Conservation (phyloP, 2,113 vertebrate genomes). For the Isichthys henryi region DNA sequence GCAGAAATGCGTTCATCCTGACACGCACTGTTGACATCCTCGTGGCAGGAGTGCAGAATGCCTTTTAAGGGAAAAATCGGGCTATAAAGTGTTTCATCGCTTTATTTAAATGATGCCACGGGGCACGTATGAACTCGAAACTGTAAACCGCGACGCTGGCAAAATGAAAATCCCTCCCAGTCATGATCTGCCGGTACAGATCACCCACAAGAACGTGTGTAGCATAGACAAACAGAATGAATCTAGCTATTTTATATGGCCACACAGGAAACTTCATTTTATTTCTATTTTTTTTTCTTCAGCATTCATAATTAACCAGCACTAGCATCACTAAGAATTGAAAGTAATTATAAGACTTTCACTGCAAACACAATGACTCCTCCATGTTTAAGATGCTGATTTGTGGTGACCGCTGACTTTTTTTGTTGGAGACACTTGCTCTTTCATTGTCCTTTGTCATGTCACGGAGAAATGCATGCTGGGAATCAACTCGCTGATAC, state of each 20-base stretch:
- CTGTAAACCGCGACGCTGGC: background rate
- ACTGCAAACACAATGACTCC: background rate
- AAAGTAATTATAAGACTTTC: background rate
- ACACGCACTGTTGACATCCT: background rate
- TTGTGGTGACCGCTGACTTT: background rate
- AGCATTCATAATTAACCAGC: background rate
- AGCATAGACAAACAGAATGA: background rate
- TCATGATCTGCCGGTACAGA: background rate
- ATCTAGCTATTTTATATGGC: background rate
- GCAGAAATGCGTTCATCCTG: background rate
- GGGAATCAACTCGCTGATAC: background rate
- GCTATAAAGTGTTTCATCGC: background rate
- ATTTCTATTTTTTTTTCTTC: background rate
- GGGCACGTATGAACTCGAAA: background rate
- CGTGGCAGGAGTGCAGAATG: background rate
- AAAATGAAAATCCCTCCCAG: background rate
- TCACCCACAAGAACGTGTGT: background rate
- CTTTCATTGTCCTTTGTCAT: background rate
- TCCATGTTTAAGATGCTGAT: background rate
- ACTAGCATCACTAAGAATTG: background rate
- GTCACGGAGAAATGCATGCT: background rate
- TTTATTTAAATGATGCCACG: background rate
- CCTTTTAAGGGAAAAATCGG: background rate
- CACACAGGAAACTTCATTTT: background rate
- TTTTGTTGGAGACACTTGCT: background rate